phyloP scores from a whole-genome alignment of 2,888 invertebrate genomes.

The Oxyteleia sp. region DNA sequence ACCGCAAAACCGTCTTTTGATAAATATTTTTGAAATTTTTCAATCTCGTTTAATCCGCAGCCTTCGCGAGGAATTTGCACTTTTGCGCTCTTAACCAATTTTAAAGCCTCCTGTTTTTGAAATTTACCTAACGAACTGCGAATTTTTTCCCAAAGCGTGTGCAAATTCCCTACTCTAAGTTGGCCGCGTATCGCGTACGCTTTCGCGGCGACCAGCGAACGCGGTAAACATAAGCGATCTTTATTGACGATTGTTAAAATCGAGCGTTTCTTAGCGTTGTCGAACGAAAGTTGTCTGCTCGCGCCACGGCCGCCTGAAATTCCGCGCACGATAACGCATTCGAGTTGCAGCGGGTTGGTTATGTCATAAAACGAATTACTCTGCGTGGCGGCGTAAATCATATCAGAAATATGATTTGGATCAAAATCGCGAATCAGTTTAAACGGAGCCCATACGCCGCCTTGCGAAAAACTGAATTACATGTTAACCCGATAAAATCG shows the following conservation, averaged over 20 bases:
- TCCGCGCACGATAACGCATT: not conserved
- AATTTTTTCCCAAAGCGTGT: not conserved
- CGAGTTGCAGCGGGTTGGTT: not conserved
- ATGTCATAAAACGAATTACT: not conserved
- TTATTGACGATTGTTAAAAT: not conserved
- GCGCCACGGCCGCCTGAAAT: not conserved
- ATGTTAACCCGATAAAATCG: not conserved
- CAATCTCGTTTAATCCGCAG: conserved; percentile 1
- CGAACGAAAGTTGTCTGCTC: not conserved
- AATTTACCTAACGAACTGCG: not conserved
- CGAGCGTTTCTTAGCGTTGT: not conserved
- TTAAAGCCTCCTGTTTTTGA: not conserved
- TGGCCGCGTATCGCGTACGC: not conserved
- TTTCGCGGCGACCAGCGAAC: not conserved
- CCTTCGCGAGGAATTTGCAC: not conserved
- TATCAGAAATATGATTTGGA: not conserved
- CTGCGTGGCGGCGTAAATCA: not conserved
- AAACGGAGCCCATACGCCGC: not conserved
- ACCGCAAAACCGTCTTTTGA: not conserved
- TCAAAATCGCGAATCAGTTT: not conserved
- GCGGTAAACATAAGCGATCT: not conserved
- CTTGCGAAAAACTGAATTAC: not conserved
- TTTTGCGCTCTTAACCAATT: not conserved
- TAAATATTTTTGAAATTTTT: conserved; percentile 2
- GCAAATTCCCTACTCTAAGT: not conserved